Conservation (phyloP, 2,113 vertebrate genomes). For the Psammodynastes pulverulentus region DNA sequence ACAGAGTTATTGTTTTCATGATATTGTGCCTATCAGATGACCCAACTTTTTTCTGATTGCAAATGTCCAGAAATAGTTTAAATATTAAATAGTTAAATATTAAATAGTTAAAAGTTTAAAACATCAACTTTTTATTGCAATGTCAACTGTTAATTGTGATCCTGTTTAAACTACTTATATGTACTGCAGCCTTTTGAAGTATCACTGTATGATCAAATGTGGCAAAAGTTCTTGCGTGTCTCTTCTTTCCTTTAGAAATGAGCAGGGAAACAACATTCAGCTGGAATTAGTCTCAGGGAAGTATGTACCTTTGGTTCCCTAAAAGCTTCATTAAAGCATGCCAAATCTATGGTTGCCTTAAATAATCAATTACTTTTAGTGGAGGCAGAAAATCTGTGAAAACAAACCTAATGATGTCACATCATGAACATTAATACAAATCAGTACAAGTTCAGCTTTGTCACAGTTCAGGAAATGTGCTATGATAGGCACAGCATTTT, state of each 20-base stretch:
- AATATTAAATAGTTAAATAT: no score
- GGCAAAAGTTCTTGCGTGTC: background rate
- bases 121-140: background rate
- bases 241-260: background rate
- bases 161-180: background rate
- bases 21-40: background rate
- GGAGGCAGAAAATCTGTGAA: background rate
- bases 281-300: background rate
- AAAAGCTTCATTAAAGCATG: background rate
- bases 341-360: background rate
- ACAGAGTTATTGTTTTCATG: background rate
- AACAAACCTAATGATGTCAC: background rate
- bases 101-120: background rate
- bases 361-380: slow-evolving; percentile 22
- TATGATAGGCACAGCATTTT: slow-evolving; percentile 54
- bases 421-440: slow-evolving; percentile 14
- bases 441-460: background rate
- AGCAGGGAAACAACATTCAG: background rate
- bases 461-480: slow-evolving; percentile 20
- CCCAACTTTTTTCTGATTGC: background rate
- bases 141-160: background rate
- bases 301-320: background rate
- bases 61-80: background rate
- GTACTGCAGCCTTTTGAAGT: background rate
- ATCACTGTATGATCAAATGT: background rate